A percentile compares a stretch with the other conserved stretches of the same genome.
Conservation (phyloP, 30 jellyfish, hydroid and myxozoan genomes). For the Turritopsis rubra region DNA sequence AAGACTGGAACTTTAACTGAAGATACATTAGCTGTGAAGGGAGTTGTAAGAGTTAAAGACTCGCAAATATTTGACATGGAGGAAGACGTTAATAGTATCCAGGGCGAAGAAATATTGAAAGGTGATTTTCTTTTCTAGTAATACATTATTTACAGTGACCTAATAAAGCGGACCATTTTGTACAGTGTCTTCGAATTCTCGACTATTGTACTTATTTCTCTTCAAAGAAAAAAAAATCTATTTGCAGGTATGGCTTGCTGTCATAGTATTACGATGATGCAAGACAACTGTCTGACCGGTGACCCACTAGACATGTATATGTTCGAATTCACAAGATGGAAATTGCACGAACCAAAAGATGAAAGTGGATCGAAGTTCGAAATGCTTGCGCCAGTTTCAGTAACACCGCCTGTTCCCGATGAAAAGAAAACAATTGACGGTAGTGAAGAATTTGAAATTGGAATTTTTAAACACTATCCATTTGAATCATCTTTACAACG, state of each 20-base stretch:
- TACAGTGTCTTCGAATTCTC: background rate
- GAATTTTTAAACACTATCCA: constrained; percentile 11
- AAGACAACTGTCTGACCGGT: constrained; percentile 16
- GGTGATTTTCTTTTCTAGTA: background rate
- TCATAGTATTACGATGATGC: constrained; percentile 20
- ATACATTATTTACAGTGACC: background rate
- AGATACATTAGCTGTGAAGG: constrained; percentile 17
- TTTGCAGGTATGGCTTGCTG: constrained; percentile 36
- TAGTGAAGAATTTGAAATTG: background rate
- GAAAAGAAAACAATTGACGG: background rate
- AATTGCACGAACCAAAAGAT: constrained; percentile 1
- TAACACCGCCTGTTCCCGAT: background rate
- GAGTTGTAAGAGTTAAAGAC: constrained; percentile 7
- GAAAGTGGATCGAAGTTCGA: background rate
- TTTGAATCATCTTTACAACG: constrained; percentile 38
- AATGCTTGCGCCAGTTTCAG: background rate
- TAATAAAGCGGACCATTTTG: too few relatives aligned
- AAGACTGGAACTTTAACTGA: constrained; percentile 59
- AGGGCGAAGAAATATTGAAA: background rate
- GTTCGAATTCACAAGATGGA: constrained; percentile 25
- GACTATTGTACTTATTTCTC: too few relatives aligned
- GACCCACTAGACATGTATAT: constrained; percentile 35
- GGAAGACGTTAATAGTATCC: background rate
- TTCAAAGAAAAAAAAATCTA: too few relatives aligned
- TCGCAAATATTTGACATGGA: background rate